phyloP scores from a whole-genome alignment of 2,113 vertebrate species.

The Ancistrus triradiatus region DNA sequence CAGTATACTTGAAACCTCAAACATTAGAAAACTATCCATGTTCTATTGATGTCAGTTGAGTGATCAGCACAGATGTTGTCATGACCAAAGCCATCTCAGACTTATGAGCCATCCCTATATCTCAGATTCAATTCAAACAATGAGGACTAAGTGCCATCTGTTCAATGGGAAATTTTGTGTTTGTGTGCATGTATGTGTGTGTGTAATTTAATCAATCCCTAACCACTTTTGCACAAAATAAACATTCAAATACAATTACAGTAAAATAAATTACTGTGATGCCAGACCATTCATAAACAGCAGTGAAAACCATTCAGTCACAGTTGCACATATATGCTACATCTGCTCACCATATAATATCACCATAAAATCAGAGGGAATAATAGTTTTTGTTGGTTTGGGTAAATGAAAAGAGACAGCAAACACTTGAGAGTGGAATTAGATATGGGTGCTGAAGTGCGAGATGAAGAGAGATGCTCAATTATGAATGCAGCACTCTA shows the following conservation, averaged over 20 bases:
- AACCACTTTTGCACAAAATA: slow-evolving; percentile 1
- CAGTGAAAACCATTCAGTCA: slow-evolving; percentile 6
- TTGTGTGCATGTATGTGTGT: no score
- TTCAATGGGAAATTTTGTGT: no score
- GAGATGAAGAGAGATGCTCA: slow-evolving; percentile 22
- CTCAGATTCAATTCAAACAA: no score
- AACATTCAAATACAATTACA: slow-evolving; percentile 3
- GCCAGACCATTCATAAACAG: slow-evolving; percentile 4
- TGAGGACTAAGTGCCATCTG: no score
- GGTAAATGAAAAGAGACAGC: slow-evolving; percentile 33
- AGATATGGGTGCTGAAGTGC: slow-evolving; percentile 2
- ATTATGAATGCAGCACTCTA: slow-evolving; percentile 22
- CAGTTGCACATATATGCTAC: not conserved
- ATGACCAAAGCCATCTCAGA: no score
- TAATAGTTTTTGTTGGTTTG: slow-evolving; percentile 25
- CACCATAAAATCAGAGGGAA: not conserved
- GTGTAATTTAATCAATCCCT: not conserved
- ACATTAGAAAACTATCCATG: no score
- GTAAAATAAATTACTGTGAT: slow-evolving; percentile 12
- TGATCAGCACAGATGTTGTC: no score
- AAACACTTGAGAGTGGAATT: slow-evolving; percentile 8
- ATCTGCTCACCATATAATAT: slow-evolving; percentile 9
- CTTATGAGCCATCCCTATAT: no score
- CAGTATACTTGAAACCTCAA: no score
- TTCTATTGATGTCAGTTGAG: no score